A percentile compares a stretch with the other conserved stretches of the same genome.
phyloP scores from a whole-genome alignment of 2,888 invertebrate genomes.

The Sussaba pulchella region DNA sequence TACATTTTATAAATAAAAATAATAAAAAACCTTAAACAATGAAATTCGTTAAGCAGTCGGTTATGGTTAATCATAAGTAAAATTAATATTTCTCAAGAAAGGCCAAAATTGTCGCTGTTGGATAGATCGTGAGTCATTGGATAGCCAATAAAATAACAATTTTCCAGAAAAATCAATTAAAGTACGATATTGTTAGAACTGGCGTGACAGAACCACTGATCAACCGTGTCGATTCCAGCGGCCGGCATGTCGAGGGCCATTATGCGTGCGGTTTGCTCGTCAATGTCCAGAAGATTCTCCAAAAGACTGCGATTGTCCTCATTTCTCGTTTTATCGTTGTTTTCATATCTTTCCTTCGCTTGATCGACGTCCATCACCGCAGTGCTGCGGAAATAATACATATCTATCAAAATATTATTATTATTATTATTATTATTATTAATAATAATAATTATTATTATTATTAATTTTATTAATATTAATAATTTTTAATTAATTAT shows the following conservation, averaged over 20 bases:
- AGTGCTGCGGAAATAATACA: conserved; percentile 72
- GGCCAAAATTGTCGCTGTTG: no score
- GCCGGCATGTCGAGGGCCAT: conserved; percentile 90
- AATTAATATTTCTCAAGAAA: not conserved
- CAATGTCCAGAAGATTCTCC: conserved; percentile 87
- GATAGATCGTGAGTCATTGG: not conserved
- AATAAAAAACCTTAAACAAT: no score
- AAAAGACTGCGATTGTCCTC: conserved; percentile 86
- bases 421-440: no score
- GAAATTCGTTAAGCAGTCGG: no score
- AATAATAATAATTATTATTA: no score
- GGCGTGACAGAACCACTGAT: no score
- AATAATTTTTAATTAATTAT: no score
- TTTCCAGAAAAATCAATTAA: no score
- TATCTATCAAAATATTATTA: not conserved
- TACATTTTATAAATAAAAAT: no score
- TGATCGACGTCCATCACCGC: conserved; percentile 80
- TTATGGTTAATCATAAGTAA: not conserved
- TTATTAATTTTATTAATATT: no score
- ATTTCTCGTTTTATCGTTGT: conserved; percentile 83
- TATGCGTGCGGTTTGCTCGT: conserved; percentile 87
- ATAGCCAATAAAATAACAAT: no score
- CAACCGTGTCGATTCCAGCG: conserved; percentile 91
- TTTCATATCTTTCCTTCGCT: conserved; percentile 77
- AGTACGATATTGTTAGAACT: no score